These are phyloP conservation scores for Tenthredo distinguenda DNA, from an alignment of 2,888 invertebrate genomes.

Conservation along the genomic window DNA sequence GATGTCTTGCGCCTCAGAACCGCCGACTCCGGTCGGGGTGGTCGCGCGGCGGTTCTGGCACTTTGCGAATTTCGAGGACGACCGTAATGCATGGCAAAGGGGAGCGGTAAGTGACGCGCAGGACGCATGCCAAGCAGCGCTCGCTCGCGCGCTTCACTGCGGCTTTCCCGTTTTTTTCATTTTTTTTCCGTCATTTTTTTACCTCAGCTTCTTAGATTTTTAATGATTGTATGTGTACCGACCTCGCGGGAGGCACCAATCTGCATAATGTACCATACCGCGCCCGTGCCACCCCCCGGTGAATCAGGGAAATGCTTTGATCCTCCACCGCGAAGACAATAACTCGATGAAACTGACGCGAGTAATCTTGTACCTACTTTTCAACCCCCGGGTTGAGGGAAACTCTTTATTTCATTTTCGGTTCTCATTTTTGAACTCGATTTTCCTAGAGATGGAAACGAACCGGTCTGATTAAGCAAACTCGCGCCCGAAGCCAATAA, in stretches of 20 bases:
- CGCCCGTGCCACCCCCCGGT: neutral
- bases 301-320: neutral
- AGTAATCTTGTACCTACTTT: neutral
- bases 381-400: neutral
- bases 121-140: conserved; percentile 47
- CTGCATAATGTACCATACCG: neutral
- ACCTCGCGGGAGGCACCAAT: neutral
- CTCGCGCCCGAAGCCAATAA: neutral
- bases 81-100: conserved; percentile 48
- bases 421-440: neutral
- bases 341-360: neutral
- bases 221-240: conserved; percentile 19
- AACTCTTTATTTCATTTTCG: neutral
- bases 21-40: conserved; percentile 17
- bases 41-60: conserved; percentile 40
- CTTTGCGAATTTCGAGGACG: conserved; percentile 50
- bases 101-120: conserved; percentile 49
- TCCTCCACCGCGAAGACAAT: neutral
- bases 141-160: conserved; percentile 11
- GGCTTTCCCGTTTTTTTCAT: neutral
- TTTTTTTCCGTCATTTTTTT: neutral
- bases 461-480: no score
- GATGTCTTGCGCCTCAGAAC: conserved; percentile 17
- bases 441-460: neutral
- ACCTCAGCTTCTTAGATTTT: conserved; percentile 46